Conservation (phyloP, 2,888 invertebrate genomes). For the Epiblema foenella region DNA sequence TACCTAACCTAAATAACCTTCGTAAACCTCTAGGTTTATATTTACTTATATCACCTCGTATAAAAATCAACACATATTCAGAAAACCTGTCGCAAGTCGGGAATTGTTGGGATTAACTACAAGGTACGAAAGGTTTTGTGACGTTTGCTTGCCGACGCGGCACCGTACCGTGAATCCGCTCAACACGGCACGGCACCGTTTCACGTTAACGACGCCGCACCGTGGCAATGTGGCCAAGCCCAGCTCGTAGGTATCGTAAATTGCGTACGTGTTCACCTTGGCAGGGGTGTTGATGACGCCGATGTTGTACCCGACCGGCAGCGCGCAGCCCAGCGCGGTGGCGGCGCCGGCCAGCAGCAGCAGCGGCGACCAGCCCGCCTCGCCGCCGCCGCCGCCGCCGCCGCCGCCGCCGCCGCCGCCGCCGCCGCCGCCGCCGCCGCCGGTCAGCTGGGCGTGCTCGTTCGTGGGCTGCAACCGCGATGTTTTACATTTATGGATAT, state of each 20-base stretch:
- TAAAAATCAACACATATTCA: too few relatives aligned
- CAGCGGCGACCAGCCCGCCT: conserved; percentile 86
- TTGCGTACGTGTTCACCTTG: conserved; percentile 80
- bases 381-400: conserved; percentile 85
- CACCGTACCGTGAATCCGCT: too few relatives aligned
- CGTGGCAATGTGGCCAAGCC: too few relatives aligned
- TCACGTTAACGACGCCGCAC: too few relatives aligned
- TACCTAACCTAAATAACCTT: too few relatives aligned
- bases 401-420: conserved; percentile 86
- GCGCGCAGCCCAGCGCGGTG: conserved; percentile 90
- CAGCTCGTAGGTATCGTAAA: neutral
- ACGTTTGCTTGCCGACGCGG: too few relatives aligned
- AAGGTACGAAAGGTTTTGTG: too few relatives aligned
- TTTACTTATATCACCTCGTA: too few relatives aligned
- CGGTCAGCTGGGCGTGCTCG: conserved; percentile 73
- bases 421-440: conserved; percentile 71
- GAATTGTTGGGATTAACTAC: too few relatives aligned
- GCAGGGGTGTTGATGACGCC: conserved; percentile 94
- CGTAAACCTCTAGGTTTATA: too few relatives aligned
- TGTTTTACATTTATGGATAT: neutral
- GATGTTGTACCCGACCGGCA: conserved; percentile 94
- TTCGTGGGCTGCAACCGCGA: conserved; percentile 65
- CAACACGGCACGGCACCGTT: too few relatives aligned
- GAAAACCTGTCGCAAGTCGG: too few relatives aligned
- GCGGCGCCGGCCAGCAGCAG: conserved; percentile 88